A percentile compares a stretch with the other conserved stretches of the same genome.
Conservation (phyloP, 2,797 vertebrate species). For the Coregonus sp. region DNA sequence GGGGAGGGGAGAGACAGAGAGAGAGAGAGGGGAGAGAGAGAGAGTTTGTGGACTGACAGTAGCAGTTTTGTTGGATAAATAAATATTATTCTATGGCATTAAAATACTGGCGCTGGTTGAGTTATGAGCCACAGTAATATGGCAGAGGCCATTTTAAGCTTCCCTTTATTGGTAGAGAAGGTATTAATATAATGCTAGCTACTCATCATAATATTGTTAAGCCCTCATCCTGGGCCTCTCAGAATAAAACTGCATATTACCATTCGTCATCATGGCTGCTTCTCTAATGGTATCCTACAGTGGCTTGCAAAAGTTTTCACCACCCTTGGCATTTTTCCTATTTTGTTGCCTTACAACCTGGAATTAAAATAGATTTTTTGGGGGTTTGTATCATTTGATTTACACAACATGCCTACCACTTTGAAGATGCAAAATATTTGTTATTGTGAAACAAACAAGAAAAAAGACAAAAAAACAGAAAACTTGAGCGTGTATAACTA, state of each 20-base stretch:
- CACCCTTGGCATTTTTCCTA: too few species aligned
- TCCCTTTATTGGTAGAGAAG: not conserved
- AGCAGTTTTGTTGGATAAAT: not conserved
- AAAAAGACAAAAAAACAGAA: too few species aligned
- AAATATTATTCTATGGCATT: too few species aligned
- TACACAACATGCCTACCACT: too few species aligned
- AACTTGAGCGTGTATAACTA: too few species aligned
- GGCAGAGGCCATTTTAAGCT: not conserved
- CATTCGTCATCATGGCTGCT: not conserved
- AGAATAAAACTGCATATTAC: not conserved
- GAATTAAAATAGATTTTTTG: too few species aligned
- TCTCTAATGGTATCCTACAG: not conserved
- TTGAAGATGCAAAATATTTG: too few species aligned
- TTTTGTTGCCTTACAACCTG: too few species aligned
- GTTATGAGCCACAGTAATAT: not conserved
- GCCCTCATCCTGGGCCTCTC: not conserved
- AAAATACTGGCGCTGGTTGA: not conserved
- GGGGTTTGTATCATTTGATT: too few species aligned
- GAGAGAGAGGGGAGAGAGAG: not conserved
- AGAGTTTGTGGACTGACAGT: not conserved
- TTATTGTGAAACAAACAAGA: too few species aligned
- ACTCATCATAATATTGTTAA: constrained; percentile 2
- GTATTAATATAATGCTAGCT: not conserved
- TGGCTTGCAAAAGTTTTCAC: too few species aligned
- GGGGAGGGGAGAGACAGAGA: not conserved